These are phyloP conservation scores for Dinocampus coccinellae DNA, from an alignment of 2,888 invertebrate genomes.

Conservation along the genomic window DNA sequence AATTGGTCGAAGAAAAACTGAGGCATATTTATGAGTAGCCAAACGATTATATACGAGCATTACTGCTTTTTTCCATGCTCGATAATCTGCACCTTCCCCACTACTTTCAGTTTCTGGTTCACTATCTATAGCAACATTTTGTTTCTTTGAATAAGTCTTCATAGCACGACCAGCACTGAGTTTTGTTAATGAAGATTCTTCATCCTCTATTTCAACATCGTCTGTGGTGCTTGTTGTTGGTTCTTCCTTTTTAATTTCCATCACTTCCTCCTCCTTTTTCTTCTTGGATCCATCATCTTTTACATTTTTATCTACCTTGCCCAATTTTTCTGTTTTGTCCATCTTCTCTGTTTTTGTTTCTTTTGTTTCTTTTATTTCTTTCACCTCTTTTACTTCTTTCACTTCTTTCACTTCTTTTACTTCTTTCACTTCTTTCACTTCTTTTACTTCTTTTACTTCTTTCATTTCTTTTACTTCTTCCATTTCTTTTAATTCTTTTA, in stretches of 20 bases:
- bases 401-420: conserved; percentile 36
- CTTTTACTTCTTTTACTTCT: conserved; percentile 32
- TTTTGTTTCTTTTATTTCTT: not conserved
- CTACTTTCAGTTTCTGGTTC: conserved; percentile 64
- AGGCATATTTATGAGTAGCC: conserved; percentile 88
- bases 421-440: conserved; percentile 45
- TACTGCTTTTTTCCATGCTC: conserved; percentile 91
- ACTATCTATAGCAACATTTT: conserved; percentile 60
- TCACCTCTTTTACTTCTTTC: conserved; percentile 48
- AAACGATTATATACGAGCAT: conserved; percentile 83
- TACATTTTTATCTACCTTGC: conserved; percentile 51
- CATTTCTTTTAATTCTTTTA: conserved; percentile 35
- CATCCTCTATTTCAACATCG: conserved; percentile 68
- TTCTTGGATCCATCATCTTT: conserved; percentile 40
- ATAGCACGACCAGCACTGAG: conserved; percentile 61
- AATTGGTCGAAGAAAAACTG: conserved; percentile 87
- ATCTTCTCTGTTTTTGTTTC: conserved; percentile 16
- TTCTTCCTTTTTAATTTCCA: conserved; percentile 55
- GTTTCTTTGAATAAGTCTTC: conserved; percentile 67
- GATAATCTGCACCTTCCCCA: conserved; percentile 74
- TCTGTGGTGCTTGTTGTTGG: conserved; percentile 69
- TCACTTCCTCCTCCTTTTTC: conserved; percentile 40
- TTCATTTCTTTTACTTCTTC: conserved; percentile 44
- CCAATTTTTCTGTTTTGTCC: conserved; percentile 49
- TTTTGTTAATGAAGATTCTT: conserved; percentile 62